Evolutionary conservation across 2,113 vertebrate species (phyloP).

Genomic region (Ciconia boyciana): DNA sequence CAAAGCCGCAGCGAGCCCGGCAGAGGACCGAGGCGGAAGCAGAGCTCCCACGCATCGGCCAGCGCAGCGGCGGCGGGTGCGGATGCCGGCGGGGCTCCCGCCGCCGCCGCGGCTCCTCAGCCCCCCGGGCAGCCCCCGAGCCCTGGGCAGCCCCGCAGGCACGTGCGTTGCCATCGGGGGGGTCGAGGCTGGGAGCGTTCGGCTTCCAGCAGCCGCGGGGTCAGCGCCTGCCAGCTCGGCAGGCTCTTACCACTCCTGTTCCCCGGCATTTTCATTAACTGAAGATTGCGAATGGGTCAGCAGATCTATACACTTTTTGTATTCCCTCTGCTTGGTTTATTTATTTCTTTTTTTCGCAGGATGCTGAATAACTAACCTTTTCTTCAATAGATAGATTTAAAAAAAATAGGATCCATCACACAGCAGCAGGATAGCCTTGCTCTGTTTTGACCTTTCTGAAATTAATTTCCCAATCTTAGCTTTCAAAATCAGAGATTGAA

Average conservation of each 20-base stretch:
- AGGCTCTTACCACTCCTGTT: neutral
- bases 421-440: conserved; percentile 56
- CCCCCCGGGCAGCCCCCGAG: neutral
- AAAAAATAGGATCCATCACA: conserved; percentile 57
- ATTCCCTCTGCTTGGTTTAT: neutral
- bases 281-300: conserved; percentile 43
- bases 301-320: conserved; percentile 33
- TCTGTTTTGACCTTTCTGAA: conserved; percentile 58
- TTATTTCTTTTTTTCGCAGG: conserved; percentile 12
- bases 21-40: neutral
- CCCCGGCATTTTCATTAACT: conserved; percentile 16
- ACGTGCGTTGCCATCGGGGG: fast-evolving
- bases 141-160: neutral
- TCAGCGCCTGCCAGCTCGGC: neutral
- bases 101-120: neutral
- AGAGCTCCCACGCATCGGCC: neutral
- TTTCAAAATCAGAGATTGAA: conserved; percentile 58
- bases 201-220: neutral
- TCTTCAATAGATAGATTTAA: conserved; percentile 34
- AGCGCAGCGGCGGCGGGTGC: neutral
- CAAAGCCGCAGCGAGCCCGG: fast-evolving
- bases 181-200: neutral
- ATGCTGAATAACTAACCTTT: conserved; percentile 47
- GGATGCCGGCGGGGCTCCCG: neutral
- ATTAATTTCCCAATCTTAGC: conserved; percentile 57